Evolutionary conservation across 2,797 vertebrate species (phyloP), one percentile per base, ranked within the genome.

Genomic region (Linurgus olivaceus): DNA sequence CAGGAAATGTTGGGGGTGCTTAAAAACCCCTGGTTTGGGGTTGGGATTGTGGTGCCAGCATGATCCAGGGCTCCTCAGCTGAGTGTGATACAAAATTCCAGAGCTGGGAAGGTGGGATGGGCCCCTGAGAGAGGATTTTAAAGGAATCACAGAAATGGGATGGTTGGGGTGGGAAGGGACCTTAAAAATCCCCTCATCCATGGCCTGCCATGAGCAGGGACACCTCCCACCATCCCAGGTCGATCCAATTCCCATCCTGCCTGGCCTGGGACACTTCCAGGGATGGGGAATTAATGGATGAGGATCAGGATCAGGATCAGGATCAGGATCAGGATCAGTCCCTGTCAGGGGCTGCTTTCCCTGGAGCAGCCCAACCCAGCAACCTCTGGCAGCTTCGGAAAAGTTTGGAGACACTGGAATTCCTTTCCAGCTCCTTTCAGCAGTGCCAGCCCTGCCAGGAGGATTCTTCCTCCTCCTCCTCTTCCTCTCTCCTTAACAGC

Each of bases 31-130:
- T 2, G n/a, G 17, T 26, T 58, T 31, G 44, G 35, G 29, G 23
- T 23, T 1, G 10, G 7, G 4, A 2, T 23, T 12, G 6, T 6
- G 35, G 42, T n/a, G 65, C 2, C 40, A 17, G 5, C 4, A 3
- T 13, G 10, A 11, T 2, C 57, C 33, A 13, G 48, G 40, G 28
- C 11, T 62, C 58, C 29, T 63, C 31, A 17, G 31, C 2, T 4
- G 51, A 12, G 68, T 9, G 5, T 35, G 44, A 4, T 20, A 13
- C 25, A 2, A 8, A 65, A 13, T 40, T 55, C 20, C 0, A 0
- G 13, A 40, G 58, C 2, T 29, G 35, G 58, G 19, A 29, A 40
- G n/a, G 13, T 7, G 38, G 40, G 24, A 28, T 0, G 2, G 12
- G n/a, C 4, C 2, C 1, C 23, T 2, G 20, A 19, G 44, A 48